Evolutionary conservation across 2,888 invertebrate genomes (phyloP).

Genomic region (Antitype chi): DNA sequence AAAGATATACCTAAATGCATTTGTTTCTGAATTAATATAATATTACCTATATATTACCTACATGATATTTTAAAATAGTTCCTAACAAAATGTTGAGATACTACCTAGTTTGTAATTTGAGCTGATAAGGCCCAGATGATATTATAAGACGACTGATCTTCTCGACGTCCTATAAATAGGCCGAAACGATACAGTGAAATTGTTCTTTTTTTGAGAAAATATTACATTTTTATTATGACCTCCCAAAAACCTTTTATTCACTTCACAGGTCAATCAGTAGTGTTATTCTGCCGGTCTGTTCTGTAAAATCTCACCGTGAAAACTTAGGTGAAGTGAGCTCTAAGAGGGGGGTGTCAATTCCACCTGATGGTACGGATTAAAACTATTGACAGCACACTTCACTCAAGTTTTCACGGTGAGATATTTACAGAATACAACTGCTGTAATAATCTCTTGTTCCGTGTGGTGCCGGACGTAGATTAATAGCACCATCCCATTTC

Average conservation of each 20-base stretch:
- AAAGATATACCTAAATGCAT: conserved; percentile 6
- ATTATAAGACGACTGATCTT: neutral
- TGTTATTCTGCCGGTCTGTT: no score
- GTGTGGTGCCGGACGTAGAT: no score
- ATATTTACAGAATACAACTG: no score
- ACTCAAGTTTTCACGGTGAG: no score
- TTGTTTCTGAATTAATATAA: neutral
- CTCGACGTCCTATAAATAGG: neutral
- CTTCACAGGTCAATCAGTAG: neutral
- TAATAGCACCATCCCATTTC: no score
- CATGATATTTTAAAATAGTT: conserved; percentile 3
- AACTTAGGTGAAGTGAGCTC: no score
- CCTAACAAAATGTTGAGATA: neutral
- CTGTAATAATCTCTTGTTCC: no score
- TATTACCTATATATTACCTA: neutral
- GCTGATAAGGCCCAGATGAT: neutral
- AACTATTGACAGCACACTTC: no score
- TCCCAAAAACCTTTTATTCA: neutral
- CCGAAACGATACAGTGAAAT: neutral
- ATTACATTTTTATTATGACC: neutral
- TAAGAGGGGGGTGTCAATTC: no score
- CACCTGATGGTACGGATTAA: no score
- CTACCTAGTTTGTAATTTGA: neutral
- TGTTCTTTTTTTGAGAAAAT: neutral
- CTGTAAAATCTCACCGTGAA: no score